Evolutionary conservation across 2,888 invertebrate genomes (phyloP).

Genomic region (Nemoura dubitans): DNA sequence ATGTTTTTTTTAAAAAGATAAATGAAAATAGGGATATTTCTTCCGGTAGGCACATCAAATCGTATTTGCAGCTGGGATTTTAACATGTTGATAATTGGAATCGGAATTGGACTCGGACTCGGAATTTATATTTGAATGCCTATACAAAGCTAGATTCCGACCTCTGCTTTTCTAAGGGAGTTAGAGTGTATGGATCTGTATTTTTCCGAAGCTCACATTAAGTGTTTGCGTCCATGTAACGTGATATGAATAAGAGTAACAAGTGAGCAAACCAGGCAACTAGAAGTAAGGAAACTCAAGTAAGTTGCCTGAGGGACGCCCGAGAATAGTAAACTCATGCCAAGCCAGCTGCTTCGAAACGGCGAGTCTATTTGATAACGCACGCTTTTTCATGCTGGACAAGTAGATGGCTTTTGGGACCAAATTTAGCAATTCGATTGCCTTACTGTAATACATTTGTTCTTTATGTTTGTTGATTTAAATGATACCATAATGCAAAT

Average conservation of each 20-base stretch:
- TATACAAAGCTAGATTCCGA: too few relatives aligned
- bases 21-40: too few relatives aligned
- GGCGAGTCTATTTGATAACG: background rate
- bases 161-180: too few relatives aligned
- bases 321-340: too few relatives aligned
- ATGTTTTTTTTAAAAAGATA: too few relatives aligned
- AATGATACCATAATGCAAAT: background rate
- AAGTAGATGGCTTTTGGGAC: background rate
- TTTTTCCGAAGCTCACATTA: background rate
- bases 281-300: background rate
- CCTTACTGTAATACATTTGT: background rate
- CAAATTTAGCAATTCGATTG: background rate
- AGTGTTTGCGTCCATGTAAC: background rate
- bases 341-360: background rate
- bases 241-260: slow-evolving; percentile 7
- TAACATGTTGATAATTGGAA: too few relatives aligned
- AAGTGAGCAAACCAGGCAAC: background rate
- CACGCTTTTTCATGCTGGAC: background rate
- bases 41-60: too few relatives aligned
- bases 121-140: too few relatives aligned
- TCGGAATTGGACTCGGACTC: too few relatives aligned
- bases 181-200: too few relatives aligned
- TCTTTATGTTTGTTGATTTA: background rate
- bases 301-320: background rate
- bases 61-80: too few relatives aligned